These are phyloP conservation scores for fruit fly (Drosophila melanogaster) DNA, from an alignment of 1,140 invertebrate genomes.

Conservation along the genomic window DNA sequence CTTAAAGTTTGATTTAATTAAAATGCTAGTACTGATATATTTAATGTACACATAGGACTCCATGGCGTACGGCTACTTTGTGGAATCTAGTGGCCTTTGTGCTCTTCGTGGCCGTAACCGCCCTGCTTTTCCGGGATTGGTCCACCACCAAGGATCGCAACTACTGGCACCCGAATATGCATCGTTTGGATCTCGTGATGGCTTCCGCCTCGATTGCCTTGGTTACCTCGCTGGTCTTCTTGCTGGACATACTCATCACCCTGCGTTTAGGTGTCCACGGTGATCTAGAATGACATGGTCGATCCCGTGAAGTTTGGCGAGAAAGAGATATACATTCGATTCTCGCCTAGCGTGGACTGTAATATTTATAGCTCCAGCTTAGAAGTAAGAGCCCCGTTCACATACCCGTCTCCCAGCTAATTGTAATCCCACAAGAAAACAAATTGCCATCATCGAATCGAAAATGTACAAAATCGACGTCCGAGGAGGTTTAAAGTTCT, in stretches of 20 bases:
- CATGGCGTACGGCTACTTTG: slow-evolving; percentile 75
- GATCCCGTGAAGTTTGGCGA: slow-evolving; percentile 19
- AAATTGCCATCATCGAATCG: slow-evolving; percentile 75
- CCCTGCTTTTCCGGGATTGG: slow-evolving; percentile 79
- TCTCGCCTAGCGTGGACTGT: slow-evolving; percentile 50
- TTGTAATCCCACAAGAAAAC: slow-evolving; percentile 49
- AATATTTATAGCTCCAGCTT: slow-evolving; percentile 73
- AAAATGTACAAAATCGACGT: slow-evolving; percentile 68
- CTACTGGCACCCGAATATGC: slow-evolving; percentile 84
- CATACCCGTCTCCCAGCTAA: slow-evolving; percentile 45
- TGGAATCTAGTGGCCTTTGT: slow-evolving; percentile 74
- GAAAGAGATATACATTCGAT: slow-evolving; percentile 1
- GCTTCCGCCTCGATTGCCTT: slow-evolving; percentile 76
- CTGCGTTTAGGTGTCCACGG: slow-evolving; percentile 79
- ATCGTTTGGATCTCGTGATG: slow-evolving; percentile 81
- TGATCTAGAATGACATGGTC: slow-evolving; percentile 73
- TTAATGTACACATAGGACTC: slow-evolving; percentile 41
- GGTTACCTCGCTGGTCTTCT: slow-evolving; percentile 68
- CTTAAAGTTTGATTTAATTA: background rate
- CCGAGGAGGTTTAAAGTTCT: slow-evolving; percentile 39
- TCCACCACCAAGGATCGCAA: slow-evolving; percentile 80
- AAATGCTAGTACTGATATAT: background rate
- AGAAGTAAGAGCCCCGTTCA: slow-evolving; percentile 49
- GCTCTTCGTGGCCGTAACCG: slow-evolving; percentile 70
- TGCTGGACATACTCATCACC: slow-evolving; percentile 76